Percentiles rank a stretch among this genome's conserved stretches.
phyloP scores from a whole-genome alignment of 1,140 invertebrate species.

The Brachionus rotundiformis region DNA sequence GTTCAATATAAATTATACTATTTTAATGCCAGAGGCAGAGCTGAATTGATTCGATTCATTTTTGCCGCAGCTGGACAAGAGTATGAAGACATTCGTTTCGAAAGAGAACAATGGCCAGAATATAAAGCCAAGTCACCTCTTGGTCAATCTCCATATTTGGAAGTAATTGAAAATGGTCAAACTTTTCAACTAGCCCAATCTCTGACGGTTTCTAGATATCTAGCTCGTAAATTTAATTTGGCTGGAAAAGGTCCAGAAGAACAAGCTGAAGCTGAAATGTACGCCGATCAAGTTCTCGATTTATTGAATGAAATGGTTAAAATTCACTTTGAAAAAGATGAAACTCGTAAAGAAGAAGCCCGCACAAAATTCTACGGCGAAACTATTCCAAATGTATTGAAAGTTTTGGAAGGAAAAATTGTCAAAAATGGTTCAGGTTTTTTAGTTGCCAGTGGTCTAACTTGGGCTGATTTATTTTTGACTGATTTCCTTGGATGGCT shows the following conservation, averaged over 20 bases:
- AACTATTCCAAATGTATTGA: slow-evolving; percentile 8
- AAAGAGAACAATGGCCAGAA: slow-evolving; percentile 50
- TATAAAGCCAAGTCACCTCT: slow-evolving; percentile 20
- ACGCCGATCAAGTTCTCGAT: slow-evolving; percentile 23
- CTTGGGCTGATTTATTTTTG: slow-evolving; percentile 46
- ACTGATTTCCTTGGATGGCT: slow-evolving; percentile 20
- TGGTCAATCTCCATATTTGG: slow-evolving; percentile 41
- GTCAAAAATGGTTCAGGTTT: not conserved
- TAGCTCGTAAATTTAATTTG: slow-evolving; percentile 44
- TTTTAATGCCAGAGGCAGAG: slow-evolving; percentile 25
- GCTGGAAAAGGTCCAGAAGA: slow-evolving; percentile 45
- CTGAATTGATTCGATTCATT: slow-evolving; percentile 16
- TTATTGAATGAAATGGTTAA: slow-evolving; percentile 42
- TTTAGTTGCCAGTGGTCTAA: slow-evolving; percentile 24
- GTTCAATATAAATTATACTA: slow-evolving; percentile 50
- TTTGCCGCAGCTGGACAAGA: slow-evolving; percentile 49
- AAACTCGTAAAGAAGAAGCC: not conserved
- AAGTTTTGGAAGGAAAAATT: not conserved
- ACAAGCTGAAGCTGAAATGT: slow-evolving; percentile 41
- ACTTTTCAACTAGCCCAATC: not conserved
- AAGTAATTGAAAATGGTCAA: not conserved
- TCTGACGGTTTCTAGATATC: slow-evolving; percentile 1
- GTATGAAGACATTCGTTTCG: slow-evolving; percentile 43
- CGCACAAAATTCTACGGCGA: not conserved
- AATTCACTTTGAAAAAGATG: slow-evolving; percentile 46